Percentiles rank a stretch among this genome's conserved stretches.
Evolutionary conservation across 2,113 vertebrate genomes (phyloP).

Genomic region (Hypanus sabinus): DNA sequence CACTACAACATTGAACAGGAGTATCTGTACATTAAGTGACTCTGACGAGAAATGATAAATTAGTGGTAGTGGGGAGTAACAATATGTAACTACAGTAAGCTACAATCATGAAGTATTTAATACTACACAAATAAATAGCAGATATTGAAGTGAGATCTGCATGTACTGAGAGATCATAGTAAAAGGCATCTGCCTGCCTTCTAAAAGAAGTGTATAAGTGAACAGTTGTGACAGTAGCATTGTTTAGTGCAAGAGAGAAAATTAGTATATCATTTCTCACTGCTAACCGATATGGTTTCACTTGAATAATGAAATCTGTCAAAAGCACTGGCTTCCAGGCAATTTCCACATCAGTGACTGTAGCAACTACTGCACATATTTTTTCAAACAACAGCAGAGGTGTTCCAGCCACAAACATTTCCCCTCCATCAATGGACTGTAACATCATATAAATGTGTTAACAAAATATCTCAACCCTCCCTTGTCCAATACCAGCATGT

Average conservation of each 20-base stretch:
- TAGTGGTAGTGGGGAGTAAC: too few relatives aligned
- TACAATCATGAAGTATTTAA: not conserved
- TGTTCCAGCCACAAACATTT: not conserved
- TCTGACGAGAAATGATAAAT: too few relatives aligned
- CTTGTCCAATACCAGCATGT: not conserved
- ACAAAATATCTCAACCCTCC: not conserved
- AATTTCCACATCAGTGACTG: not conserved
- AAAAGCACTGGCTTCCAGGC: not conserved
- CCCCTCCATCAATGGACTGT: not conserved
- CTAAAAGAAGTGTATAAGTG: not conserved
- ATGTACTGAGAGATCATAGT: not conserved
- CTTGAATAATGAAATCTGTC: not conserved
- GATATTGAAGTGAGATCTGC: too few relatives aligned
- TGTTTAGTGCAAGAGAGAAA: not conserved
- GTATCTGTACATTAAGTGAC: too few relatives aligned
- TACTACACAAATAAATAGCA: not conserved
- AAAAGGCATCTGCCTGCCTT: not conserved
- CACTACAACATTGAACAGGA: too few relatives aligned
- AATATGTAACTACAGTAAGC: not conserved
- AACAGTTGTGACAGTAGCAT: too few relatives aligned
- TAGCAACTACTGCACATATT: not conserved
- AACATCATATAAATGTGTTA: not conserved
- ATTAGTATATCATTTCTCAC: not conserved
- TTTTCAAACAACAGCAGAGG: not conserved
- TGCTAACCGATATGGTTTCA: not conserved